Conservation (phyloP, 2,888 invertebrate species). For the Meta bourneti region DNA sequence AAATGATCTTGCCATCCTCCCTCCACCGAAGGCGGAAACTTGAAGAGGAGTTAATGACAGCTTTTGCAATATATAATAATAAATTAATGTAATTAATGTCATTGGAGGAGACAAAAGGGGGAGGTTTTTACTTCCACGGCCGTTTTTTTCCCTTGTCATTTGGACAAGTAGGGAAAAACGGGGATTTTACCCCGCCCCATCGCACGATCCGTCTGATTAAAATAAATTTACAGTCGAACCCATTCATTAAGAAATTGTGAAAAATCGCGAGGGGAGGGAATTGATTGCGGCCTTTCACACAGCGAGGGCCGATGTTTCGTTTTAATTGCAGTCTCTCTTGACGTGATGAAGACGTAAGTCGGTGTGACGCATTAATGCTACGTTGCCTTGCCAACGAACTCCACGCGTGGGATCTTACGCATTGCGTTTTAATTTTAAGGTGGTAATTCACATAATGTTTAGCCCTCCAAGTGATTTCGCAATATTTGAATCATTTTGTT, state of each 20-base stretch:
- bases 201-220: neutral
- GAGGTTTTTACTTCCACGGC: no score
- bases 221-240: neutral
- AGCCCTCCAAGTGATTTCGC: no score
- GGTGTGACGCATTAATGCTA: neutral
- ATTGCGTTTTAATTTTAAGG: neutral
- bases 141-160: neutral
- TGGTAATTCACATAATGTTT: neutral
- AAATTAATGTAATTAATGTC: constrained; percentile 38
- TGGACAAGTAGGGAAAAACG: neutral
- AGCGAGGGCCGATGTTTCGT: neutral
- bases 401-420: neutral
- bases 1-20: no score
- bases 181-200: neutral
- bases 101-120: neutral
- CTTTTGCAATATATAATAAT: constrained; percentile 3
- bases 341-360: neutral
- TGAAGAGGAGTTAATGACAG: constrained; percentile 20
- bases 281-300: neutral
- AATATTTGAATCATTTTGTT: no score
- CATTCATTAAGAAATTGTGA: neutral
- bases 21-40: neutral
- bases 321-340: neutral
- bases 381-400: neutral
- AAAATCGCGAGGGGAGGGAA: neutral